Evolutionary conservation across 2,797 vertebrate genomes (phyloP).

Genomic region (Sebastes ruberrimus): DNA sequence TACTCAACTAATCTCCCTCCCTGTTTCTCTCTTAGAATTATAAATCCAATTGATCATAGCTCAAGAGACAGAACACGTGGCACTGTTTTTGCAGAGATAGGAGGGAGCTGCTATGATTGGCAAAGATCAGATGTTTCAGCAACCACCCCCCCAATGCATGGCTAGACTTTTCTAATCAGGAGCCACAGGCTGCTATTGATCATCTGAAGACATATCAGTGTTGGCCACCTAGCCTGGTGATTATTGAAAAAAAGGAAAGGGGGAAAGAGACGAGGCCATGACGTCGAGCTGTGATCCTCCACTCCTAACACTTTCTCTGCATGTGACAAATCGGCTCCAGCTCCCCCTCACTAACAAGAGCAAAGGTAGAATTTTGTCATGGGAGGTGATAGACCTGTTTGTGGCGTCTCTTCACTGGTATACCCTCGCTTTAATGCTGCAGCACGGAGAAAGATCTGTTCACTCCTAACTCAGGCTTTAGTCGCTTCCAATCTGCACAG

Average conservation of each 20-base stretch:
- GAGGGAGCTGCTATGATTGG: conserved; percentile 28
- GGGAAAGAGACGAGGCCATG: conserved; percentile 2
- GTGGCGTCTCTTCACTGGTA: conserved; percentile 10
- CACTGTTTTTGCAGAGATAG: background rate
- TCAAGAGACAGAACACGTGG: background rate
- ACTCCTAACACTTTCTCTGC: conserved; percentile 7
- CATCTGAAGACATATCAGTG: conserved; percentile 34
- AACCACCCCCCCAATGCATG: conserved; percentile 21
- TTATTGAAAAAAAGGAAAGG: conserved; percentile 2
- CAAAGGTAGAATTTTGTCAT: conserved; percentile 19
- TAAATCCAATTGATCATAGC: conserved; percentile 14
- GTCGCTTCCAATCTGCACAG: conserved; percentile 33
- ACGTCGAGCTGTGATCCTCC: background rate
- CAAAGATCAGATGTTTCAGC: conserved; percentile 47
- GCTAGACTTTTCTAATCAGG: conserved; percentile 55
- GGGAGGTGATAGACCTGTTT: conserved; percentile 22
- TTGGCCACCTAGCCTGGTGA: conserved; percentile 13
- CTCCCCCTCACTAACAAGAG: conserved; percentile 2
- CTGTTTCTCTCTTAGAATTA: background rate
- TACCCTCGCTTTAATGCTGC: conserved; percentile 12
- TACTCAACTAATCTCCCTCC: conserved; percentile 6
- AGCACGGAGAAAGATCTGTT: conserved; percentile 40
- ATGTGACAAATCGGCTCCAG: conserved; percentile 8
- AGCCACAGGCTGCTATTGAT: conserved; percentile 55
- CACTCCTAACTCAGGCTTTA: conserved; percentile 47